Base-by-base conservation (phyloP, 1,140 invertebrate species). In the Drosophila pandora region DNA sequence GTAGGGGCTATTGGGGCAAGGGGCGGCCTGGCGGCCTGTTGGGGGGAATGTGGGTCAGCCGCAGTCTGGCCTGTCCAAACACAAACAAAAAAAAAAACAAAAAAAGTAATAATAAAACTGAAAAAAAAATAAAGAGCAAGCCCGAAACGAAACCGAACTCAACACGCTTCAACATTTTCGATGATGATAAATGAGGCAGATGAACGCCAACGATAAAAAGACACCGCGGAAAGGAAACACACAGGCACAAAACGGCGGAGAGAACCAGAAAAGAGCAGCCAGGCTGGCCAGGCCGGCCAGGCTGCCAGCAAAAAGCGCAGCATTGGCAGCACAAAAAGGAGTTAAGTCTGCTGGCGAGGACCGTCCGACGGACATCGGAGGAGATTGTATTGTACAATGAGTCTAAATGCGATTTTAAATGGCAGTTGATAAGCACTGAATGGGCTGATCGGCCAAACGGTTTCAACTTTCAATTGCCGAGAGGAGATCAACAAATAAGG, bases 121-220 rank as follows among this genome's bases (percentile, higher is more conserved):
- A 22, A 21, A 32, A 59, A 10, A 3, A 45, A 65, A 39, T 39
- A 62, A 67, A 75, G 70, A 76, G 73, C 73, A 54, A 62, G 56
- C 68, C 70, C 54, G 60, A 74, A 74, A 74, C 71, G 71, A 75
- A 75, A 75, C 71, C 71, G 61, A 76, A 76, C 73, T 76, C 73
- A 76, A 76, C 73, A 76, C 72, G 73, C 73, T 76, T 76, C 73
- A 76, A 73, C 72, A 76, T 76, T 76, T 76, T 68, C 72, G 71
- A 75, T 76, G 73, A 76, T 76, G 73, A 76, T 76, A 76, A 76
- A 76, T 76, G 73, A 76, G 73, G 72, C 73, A 76, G 73, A 76
- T 76, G 73, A 76, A 68, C 73, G 73, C 72, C 55, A 76, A 75
- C 73, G 73, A 76, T 76, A 75, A 75, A 76, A 75, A 58, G 67